Base-by-base conservation (phyloP, 2,888 invertebrate species). In the Pterostichus niger region DNA sequence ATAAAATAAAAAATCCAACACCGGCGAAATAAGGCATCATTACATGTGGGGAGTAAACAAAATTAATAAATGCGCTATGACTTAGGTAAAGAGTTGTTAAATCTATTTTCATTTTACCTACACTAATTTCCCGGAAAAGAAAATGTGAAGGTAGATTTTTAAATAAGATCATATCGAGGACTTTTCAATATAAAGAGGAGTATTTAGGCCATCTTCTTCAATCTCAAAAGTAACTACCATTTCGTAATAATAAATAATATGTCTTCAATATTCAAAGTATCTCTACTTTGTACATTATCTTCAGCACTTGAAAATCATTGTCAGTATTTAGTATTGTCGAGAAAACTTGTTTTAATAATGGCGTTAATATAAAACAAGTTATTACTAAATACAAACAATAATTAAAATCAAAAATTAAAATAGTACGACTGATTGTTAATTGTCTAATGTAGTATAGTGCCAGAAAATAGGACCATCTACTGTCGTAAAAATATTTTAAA, bases 61-160 rank as follows among this genome's bases (percentile, higher is more conserved):
- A 56, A 77, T 77, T 75, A 77, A 77, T 77, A 77, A 77, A 77
- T 77, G 77, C 77, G 52, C 56, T 77, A 77, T 77, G 77, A 77
- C 56, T 77, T 77, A 77, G 77, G 56, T 77, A 77, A 17, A 71
- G 31, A 77, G 52, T 75, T 75, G 75, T 75, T 73, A 33, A 33
- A 61, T 31, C 17, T 61, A 17, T 11, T 31, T 61, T 4, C 64
- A 35, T 7, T n/a, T 52, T 52, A 75, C 40, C 68, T 17, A 52
- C 75, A 75, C 33, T 61, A 31, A 52, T 52, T 11, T 52, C 31
- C 11, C 33, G 13, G 33, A 24, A 75, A 75, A 13, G 49, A 52
- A 33, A 52, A 71, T 44, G 68, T 52, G 33, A n/a, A 52, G 52
- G 13, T 52, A 75, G 5, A 52, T 5, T 33, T n/a, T 64, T 52